Percentiles rank a stretch among this genome's conserved stretches.
Evolutionary conservation across 1,140 invertebrate species (phyloP).

Genomic region (Drosophila repletoides): DNA sequence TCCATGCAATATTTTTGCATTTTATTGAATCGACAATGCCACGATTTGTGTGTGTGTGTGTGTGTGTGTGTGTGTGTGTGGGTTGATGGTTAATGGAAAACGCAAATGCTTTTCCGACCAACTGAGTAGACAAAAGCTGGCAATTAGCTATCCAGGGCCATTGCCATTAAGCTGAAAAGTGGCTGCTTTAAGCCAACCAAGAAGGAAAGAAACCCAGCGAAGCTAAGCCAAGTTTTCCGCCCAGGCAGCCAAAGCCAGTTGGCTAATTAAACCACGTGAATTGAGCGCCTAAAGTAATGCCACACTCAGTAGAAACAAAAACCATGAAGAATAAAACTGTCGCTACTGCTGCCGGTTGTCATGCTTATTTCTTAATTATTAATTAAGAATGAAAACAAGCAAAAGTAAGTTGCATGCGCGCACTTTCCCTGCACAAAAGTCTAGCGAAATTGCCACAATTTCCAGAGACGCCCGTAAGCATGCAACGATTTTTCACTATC

Average conservation of each 20-base stretch:
- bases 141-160: slow-evolving; percentile 60
- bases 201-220: too few species aligned
- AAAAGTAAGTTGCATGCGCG: slow-evolving; percentile 68
- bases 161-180: slow-evolving; percentile 37
- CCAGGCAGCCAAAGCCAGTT: slow-evolving; percentile 8
- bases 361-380: slow-evolving; percentile 77
- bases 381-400: slow-evolving; percentile 78
- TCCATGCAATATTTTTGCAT: slow-evolving; percentile 62
- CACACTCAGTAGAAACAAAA: slow-evolving; percentile 39
- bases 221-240: too few species aligned
- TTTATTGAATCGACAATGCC: slow-evolving; percentile 63
- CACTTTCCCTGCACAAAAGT: slow-evolving; percentile 57
- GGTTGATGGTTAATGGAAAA: slow-evolving; percentile 21
- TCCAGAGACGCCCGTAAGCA: slow-evolving; percentile 58
- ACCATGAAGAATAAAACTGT: slow-evolving; percentile 34
- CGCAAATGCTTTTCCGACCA: slow-evolving; percentile 35
- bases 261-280: slow-evolving; percentile 66
- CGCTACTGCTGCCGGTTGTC: slow-evolving; percentile 35
- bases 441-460: slow-evolving; percentile 70
- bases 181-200: slow-evolving; percentile 45
- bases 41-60: slow-evolving; percentile 6
- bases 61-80: not conserved
- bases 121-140: slow-evolving; percentile 16
- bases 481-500: slow-evolving; percentile 33
- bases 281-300: slow-evolving; percentile 57